Percentiles rank a stretch among this genome's conserved stretches.
These are phyloP conservation scores for Centroberyx gerrardi DNA, from an alignment of 2,797 vertebrate species.

Conservation along the genomic window DNA sequence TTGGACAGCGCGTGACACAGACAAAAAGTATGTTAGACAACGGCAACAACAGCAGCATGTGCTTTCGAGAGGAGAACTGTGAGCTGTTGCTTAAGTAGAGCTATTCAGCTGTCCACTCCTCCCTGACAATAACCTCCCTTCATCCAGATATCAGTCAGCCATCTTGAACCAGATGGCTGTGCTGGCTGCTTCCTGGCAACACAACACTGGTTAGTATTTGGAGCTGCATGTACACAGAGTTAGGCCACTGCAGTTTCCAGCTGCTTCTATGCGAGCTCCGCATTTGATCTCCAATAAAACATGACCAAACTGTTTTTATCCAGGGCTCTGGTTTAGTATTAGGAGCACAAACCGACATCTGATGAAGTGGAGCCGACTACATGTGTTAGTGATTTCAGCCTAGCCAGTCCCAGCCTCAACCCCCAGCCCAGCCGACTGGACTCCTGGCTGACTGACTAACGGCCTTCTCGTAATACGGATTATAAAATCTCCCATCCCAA, in stretches of 20 bases:
- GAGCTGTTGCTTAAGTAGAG: constrained; percentile 67
- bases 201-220: constrained; percentile 73
- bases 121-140: constrained; percentile 85
- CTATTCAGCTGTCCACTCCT: constrained; percentile 73
- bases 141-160: constrained; percentile 81
- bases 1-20: constrained; percentile 13
- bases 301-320: constrained; percentile 51
- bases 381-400: constrained; percentile 84
- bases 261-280: constrained; percentile 61
- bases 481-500: constrained; percentile 66
- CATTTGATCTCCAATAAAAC: constrained; percentile 59
- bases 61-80: constrained; percentile 47
- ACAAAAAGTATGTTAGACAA: constrained; percentile 28
- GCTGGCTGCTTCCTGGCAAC: constrained; percentile 83
- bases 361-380: constrained; percentile 76
- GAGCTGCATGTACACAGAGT: constrained; percentile 31
- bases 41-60: constrained; percentile 43
- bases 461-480: constrained; percentile 77
- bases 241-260: constrained; percentile 66
- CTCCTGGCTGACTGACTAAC: constrained; percentile 69
- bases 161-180: constrained; percentile 86
- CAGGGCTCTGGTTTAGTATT: constrained; percentile 63
- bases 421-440: constrained; percentile 61
- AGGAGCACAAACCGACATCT: constrained; percentile 78
- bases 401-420: constrained; percentile 30